A percentile compares a stretch with the other conserved stretches of the same genome.
Conservation (phyloP, 2,113 vertebrate genomes). For the Meriones unguiculatus region DNA sequence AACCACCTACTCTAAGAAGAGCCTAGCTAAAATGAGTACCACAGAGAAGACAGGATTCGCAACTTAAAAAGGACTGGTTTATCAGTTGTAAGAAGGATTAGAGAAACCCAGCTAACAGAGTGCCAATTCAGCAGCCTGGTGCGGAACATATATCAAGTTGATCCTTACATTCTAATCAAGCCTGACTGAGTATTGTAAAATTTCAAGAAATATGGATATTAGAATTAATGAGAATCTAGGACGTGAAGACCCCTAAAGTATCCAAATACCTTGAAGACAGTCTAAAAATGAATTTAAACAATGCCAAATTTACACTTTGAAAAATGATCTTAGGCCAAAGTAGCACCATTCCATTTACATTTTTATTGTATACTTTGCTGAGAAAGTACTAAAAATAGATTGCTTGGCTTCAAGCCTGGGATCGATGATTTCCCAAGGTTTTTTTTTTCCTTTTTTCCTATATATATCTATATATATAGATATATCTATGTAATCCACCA, state of each 20-base stretch:
- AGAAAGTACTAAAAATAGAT: constrained; percentile 85
- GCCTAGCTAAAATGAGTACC: neutral
- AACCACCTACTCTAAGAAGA: neutral
- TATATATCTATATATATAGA: too few relatives aligned
- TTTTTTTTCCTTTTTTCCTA: constrained; percentile 53
- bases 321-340: constrained; percentile 80
- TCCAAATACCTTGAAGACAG: constrained; percentile 14
- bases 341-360: constrained; percentile 81
- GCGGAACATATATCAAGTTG: neutral
- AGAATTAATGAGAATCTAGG: neutral
- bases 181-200: neutral
- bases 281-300: constrained; percentile 54
- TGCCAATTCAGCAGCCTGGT: neutral
- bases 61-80: neutral
- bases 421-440: constrained; percentile 82
- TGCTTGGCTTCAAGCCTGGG: constrained; percentile 80
- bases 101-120: neutral
- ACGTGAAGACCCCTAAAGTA: neutral
- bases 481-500: constrained; percentile 76
- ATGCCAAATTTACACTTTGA: constrained; percentile 47
- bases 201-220: neutral
- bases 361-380: constrained; percentile 84
- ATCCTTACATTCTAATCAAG: constrained; percentile 9
- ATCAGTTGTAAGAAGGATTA: neutral
- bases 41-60: neutral